Evolutionary conservation across 2,888 invertebrate genomes (phyloP).

Genomic region (Euspilapteryx auroguttella): DNA sequence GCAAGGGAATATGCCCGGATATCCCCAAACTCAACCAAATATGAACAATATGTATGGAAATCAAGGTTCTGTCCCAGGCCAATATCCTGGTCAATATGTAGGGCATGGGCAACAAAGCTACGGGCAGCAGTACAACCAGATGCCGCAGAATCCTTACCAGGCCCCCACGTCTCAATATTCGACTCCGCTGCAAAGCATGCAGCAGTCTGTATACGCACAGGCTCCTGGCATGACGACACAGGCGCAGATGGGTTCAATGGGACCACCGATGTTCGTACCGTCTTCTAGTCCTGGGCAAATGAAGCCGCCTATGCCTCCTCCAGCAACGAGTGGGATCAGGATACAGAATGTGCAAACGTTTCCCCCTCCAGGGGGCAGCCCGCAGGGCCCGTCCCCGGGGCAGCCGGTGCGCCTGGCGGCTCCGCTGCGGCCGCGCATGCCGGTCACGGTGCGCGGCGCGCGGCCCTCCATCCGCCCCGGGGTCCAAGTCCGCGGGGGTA

Average conservation of each 20-base stretch:
- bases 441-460: conserved; percentile 23
- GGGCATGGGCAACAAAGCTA: conserved; percentile 24
- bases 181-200: conserved; percentile 47
- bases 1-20: conserved; percentile 25
- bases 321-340: conserved; percentile 18
- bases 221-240: conserved; percentile 14
- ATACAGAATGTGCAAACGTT: conserved; percentile 50
- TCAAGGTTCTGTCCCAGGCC: too few relatives aligned
- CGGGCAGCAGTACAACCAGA: conserved; percentile 24
- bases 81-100: too few relatives aligned
- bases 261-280: conserved; percentile 24
- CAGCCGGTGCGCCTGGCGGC: too few relatives aligned
- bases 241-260: conserved; percentile 16
- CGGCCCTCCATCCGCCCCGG: conserved; percentile 38
- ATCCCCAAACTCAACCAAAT: too few relatives aligned
- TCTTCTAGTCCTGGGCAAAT: conserved; percentile 32
- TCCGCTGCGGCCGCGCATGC: conserved; percentile 38
- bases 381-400: too few relatives aligned
- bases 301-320: conserved; percentile 18
- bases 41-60: too few relatives aligned
- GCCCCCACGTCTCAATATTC: conserved; percentile 16
- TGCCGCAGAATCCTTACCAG: conserved; percentile 22
- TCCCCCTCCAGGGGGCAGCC: too few relatives aligned
- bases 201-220: conserved; percentile 43
- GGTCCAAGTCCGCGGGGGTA: conserved; percentile 41